Base-by-base conservation (phyloP, 2,888 invertebrate species). In the Sesamia inferens region DNA sequence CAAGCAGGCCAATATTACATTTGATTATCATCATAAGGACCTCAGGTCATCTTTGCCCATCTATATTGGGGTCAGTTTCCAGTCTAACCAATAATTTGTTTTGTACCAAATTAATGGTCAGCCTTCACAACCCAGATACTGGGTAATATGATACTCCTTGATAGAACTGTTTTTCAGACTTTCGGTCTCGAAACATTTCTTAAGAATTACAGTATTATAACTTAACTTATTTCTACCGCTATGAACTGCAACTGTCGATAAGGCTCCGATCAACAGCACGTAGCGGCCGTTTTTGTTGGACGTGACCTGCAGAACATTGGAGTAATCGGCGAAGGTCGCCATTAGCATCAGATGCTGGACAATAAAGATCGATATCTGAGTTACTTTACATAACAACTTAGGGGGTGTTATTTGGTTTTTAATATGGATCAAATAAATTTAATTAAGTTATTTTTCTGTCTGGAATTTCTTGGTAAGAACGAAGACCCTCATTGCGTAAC, bases 231-330 rank as follows among this genome's bases (percentile, higher is more conserved):
- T n/a, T 22, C n/a, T 16, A 6, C 31, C 16, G 24, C 68, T 22
- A 78, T 78, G 61, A 75, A 75, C 48, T 72, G 80, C 78, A 75
- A 75, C 71, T 75, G 61, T 70, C 71, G 78, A 82, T 80, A 78
- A 63, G 63, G 16, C 44, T 51, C 39, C 24, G 48, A 79, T 51
- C 65, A 79, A 61, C 61, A 51, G 72, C 77, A 79, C 79, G 77
- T 79, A 77, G 64, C 19, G 55, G 48, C 39, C 78, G 78, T 76
- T 76, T 76, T 76, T 78, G 75, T 76, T 57, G 62, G 22, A 76
- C 75, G 75, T 76, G 75, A 78, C 62, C 75, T 57, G 48, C 71
- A 16, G 61, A 16, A 1, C n/a, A 42, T 78, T 78, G 62, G 14
- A 78, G 62, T 71, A 44, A 71, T 31, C 24, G 54, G 22, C 39